Evolutionary conservation across 2,113 vertebrate genomes (phyloP).

Genomic region (Dryoscopus gambensis): DNA sequence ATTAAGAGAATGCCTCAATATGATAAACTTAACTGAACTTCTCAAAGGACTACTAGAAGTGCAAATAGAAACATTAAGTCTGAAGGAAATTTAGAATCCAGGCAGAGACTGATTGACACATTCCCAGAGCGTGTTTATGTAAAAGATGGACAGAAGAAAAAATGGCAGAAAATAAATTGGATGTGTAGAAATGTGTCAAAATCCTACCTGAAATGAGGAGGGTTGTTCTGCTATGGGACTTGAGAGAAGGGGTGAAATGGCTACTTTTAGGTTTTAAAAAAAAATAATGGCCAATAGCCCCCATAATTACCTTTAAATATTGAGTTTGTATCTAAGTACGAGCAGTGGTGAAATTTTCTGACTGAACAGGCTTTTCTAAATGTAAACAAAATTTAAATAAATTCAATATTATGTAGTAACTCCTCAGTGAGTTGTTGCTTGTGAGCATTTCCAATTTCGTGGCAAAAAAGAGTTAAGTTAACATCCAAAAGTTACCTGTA

Average conservation of each 20-base stretch:
- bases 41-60: neutral
- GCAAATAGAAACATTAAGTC: neutral
- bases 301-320: neutral
- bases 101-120: neutral
- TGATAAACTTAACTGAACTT: neutral
- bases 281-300: neutral
- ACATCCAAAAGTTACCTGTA: accelerated
- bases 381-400: neutral
- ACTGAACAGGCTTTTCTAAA: neutral
- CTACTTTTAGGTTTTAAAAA: neutral
- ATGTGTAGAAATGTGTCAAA: neutral
- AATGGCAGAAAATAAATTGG: neutral
- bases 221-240: neutral
- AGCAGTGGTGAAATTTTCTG: neutral
- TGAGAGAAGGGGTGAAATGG: neutral
- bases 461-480: neutral
- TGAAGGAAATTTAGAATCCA: neutral
- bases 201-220: neutral
- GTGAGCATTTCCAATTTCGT: neutral
- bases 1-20: neutral
- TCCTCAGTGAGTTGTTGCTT: neutral
- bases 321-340: neutral
- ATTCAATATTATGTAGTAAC: neutral
- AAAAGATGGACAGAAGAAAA: neutral
- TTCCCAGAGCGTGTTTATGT: neutral